Base-by-base conservation (phyloP, 2,797 vertebrate genomes). In the Yasuhikotakia modesta region DNA sequence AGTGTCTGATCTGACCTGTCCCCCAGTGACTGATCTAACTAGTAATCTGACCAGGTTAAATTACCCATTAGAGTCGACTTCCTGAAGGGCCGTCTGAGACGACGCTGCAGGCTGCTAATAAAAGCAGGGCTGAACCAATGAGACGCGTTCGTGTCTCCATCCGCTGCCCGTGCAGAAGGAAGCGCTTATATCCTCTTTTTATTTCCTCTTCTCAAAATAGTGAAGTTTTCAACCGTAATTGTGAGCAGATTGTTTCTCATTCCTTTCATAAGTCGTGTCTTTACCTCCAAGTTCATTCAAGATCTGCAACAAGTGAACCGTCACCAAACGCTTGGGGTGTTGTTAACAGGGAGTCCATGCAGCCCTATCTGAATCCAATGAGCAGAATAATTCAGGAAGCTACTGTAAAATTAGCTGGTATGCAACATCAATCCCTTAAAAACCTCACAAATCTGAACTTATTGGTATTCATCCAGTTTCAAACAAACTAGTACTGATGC, bases 151-250 rank as follows among this genome's bases (percentile, higher is more conserved):
- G 11, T 19, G 32, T 52, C 39, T 27, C 65, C 43, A 69, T 76
- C 43, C 17, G 19, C n/a, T 10, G 27, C 27, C 4, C 27, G 27
- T 27, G 8, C 3, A 58, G 65, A 50, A 45, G 55, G 24, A 69
- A 48, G 55, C 35, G 19, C n/a, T 77, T 70, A 70, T 24, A 61
- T 69, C 66, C 75, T 70, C 45, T 69, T 70, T 57, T 58, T 46
- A 70, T 77, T 69, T 74, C 76, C 76, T 81, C 70, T 27, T 27
- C 27, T 53, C 8, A 79, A 81, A 70, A 57, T 57, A 27, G 72
- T 61, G 52, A 78, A 83, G 50, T 66, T 66, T 48, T 46, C n/a
- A 30, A 35, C 32, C 70, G 21, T 13, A 81, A 17, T 17, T 68
- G 21, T 45, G 32, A 79, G 58, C n/a, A 17, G 3, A 21, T 21